Evolutionary conservation across 2,888 invertebrate species (phyloP), one percentile per base, ranked within the genome.

Genomic region (Eilema caniola): DNA sequence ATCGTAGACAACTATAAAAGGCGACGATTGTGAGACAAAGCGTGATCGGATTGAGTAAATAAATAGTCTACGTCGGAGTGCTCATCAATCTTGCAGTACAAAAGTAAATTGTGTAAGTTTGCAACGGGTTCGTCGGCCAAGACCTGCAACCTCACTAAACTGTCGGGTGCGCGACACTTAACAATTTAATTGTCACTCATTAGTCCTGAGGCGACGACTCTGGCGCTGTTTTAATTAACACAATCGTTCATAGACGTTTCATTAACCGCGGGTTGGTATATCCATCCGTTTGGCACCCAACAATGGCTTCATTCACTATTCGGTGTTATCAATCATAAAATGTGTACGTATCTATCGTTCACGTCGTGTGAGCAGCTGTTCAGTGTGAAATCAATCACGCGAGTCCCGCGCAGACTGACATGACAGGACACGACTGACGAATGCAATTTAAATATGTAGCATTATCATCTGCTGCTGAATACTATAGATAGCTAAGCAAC

Each of bases 121-220:
- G 86, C 89, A 88, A 83, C 81, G 89, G 86, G 93, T 90, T 93
- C 93, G 91, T 88, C 89, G 93, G 83, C 91, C 93, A 90, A 89
- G 89, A 91, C 89, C 90, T 90, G 89, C 89, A 90, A 92, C 92
- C 91, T 92, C 86, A 89, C 92, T 92, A 91, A 92, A 93, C 91
- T 90, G 91, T 91, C 90, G 89, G 86, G 89, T 90, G 86, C 89
- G 87, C 89, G 90, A 92, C 92, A 90, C 89, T 92, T 92, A 89
- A 93, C 92, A 91, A 93, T 94, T 92, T 93, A 93, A 94, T 94
- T 93, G 92, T 91, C 90, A 86, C 91, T 92, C 92, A 93, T 94
- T 93, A 93, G 91, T 91, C 87, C 88, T 90, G 83, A 91, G 89
- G 90, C 92, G 91, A 88, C 86, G 89, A 88, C 86, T 85, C 85